Base-by-base conservation (phyloP, 2,113 vertebrate species). In the Australoheros scitulus region DNA sequence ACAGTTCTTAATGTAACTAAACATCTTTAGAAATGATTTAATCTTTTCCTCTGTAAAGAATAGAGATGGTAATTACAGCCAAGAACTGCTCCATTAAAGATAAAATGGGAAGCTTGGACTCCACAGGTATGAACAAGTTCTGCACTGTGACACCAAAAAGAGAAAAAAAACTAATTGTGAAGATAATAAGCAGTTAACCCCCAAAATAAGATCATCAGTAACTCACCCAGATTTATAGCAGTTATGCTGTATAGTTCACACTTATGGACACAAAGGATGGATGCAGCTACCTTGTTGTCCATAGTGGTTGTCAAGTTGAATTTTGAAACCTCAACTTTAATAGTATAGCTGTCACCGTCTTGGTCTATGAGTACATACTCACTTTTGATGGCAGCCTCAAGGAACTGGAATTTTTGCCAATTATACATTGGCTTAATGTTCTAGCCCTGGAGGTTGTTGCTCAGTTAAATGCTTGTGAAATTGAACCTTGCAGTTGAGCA, bases 141-240 rank as follows among this genome's bases (percentile, higher is more conserved):
- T 29, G 5, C 47, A 59, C 34, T 57, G 61, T 75, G 29, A 80
- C 7, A 77, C 5, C 24, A 22, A 7, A 61, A 58, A 52, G 9
- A 75, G 81, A 80, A 26, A 7, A 56, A 55, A 43, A 20, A 3
- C 38, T 36, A 41, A 47, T 22, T n/a, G 22, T 61, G 56, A 29
- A 11, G 57, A 81, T 79, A 65, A 76, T 32, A 41, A 79, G 70
- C 57, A 81, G 78, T 86, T 64, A 70, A 41, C 2, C 14, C 68
- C 76, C 82, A 76, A 78, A 65, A 58, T 55, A 50, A 26, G 32
- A 60, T 60, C 32, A 59, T 56, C 43, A n/a, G 64, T 79, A 79
- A 59, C 2, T 29, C 24, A 68, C 58, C 65, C n/a, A 57, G 61
- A 72, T 64, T 36, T 6, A 6, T 34, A 13, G 74, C 38, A 38